Percentiles rank a stretch among this genome's conserved stretches.
These are phyloP conservation scores for Dolichallabes microphthalmus DNA, from an alignment of 2,113 vertebrate species.

Conservation along the genomic window DNA sequence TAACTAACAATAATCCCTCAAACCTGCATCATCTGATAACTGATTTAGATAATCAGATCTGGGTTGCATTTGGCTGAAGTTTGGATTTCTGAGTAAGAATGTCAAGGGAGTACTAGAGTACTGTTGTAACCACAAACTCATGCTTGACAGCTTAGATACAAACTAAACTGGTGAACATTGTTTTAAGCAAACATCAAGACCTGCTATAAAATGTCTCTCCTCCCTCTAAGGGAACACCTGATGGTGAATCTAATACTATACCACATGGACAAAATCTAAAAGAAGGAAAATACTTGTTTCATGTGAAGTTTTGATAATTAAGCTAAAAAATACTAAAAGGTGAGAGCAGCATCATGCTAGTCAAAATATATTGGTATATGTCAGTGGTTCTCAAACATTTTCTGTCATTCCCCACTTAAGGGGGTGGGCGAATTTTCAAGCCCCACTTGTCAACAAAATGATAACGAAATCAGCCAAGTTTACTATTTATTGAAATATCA, in stretches of 20 bases:
- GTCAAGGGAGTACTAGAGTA: neutral
- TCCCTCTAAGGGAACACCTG: neutral
- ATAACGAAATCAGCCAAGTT: too few relatives aligned
- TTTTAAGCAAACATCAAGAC: neutral
- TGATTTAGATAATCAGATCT: neutral
- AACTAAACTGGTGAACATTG: neutral
- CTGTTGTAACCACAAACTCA: neutral
- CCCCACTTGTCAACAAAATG: too few relatives aligned
- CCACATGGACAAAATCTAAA: neutral
- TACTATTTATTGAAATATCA: too few relatives aligned
- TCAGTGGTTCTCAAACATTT: too few relatives aligned
- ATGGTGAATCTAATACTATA: neutral
- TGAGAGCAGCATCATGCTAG: too few relatives aligned
- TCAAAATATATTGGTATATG: too few relatives aligned
- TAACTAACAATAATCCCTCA: neutral
- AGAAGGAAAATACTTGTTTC: too few relatives aligned
- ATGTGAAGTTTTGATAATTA: neutral
- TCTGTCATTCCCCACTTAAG: too few relatives aligned
- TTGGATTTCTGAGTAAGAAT: neutral
- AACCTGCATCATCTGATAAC: neutral
- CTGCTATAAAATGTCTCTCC: neutral
- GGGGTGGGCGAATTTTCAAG: too few relatives aligned
- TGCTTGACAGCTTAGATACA: neutral
- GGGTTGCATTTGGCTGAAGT: neutral
- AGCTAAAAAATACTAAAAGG: too few relatives aligned